These are phyloP conservation scores for Chaetophractus vellerosus DNA, from an alignment of 2,797 vertebrate genomes.

Conservation along the genomic window DNA sequence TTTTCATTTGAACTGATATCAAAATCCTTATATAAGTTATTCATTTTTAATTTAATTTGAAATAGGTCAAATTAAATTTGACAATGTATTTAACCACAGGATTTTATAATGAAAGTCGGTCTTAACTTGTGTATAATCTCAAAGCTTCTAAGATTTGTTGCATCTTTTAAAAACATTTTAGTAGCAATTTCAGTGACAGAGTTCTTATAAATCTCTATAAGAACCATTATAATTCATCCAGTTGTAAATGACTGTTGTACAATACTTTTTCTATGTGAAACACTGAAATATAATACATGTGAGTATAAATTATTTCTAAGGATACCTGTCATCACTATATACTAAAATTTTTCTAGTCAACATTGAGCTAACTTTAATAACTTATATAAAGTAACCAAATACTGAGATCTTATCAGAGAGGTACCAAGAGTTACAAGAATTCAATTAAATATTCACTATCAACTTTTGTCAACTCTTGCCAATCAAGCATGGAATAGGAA, in stretches of 20 bases:
- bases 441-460: not conserved
- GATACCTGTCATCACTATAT: not conserved
- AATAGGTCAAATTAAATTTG: not conserved
- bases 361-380: not conserved
- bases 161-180: not conserved
- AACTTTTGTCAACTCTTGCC: not conserved
- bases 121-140: not conserved
- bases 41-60: slow-evolving; percentile 18
- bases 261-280: not conserved
- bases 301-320: not conserved
- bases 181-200: not conserved
- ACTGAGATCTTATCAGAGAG: not conserved
- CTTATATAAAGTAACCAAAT: not conserved
- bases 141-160: not conserved
- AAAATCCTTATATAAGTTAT: not conserved
- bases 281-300: not conserved
- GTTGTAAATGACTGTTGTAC: not conserved
- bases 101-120: not conserved
- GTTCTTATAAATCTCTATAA: not conserved
- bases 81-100: not conserved
- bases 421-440: not conserved
- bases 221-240: not conserved
- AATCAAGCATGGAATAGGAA: not conserved
- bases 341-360: not conserved
- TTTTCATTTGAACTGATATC: not conserved